phyloP scores from a whole-genome alignment of 2,797 vertebrate genomes.

The Merluccius polli region DNA sequence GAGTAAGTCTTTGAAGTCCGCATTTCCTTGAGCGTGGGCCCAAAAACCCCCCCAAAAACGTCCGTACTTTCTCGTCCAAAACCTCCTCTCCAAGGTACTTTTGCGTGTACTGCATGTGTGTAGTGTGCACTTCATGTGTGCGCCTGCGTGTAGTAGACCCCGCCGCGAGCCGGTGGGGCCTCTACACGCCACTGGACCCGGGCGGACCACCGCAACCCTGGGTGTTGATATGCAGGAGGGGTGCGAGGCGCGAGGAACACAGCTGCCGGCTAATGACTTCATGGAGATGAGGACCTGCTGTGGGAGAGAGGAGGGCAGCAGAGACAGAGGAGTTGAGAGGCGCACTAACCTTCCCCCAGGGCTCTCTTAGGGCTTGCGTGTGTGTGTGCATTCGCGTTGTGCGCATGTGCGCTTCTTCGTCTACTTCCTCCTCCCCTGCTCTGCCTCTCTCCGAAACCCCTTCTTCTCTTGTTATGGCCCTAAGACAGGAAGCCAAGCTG shows the following conservation, averaged over 20 bases:
- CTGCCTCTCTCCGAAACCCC: conserved; percentile 46
- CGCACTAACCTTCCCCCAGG: conserved; percentile 70
- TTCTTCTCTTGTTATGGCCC: conserved; percentile 57
- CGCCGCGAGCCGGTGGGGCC: background rate
- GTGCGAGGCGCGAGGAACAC: conserved; percentile 29
- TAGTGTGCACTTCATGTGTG: no score
- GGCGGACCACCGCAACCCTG: conserved; percentile 17
- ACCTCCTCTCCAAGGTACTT: conserved; percentile 13
- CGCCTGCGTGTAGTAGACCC: background rate
- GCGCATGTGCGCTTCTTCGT: background rate
- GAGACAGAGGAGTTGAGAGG: conserved; percentile 36
- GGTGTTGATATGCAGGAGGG: conserved; percentile 53
- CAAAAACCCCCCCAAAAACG: background rate
- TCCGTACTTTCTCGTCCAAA: conserved; percentile 11
- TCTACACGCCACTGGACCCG: background rate
- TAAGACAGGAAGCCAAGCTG: conserved; percentile 64
- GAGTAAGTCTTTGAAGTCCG: background rate
- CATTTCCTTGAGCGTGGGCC: background rate
- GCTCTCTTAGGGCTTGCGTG: conserved; percentile 60
- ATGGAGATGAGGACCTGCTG: conserved; percentile 44
- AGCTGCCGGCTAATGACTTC: conserved; percentile 60
- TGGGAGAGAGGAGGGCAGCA: conserved; percentile 16
- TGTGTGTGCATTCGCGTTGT: conserved; percentile 30
- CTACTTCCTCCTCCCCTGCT: conserved; percentile 33
- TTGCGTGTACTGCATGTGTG: conserved; percentile 12